Evolutionary conservation across 2,888 invertebrate genomes (phyloP).

Genomic region (Fabriciana adippe): DNA sequence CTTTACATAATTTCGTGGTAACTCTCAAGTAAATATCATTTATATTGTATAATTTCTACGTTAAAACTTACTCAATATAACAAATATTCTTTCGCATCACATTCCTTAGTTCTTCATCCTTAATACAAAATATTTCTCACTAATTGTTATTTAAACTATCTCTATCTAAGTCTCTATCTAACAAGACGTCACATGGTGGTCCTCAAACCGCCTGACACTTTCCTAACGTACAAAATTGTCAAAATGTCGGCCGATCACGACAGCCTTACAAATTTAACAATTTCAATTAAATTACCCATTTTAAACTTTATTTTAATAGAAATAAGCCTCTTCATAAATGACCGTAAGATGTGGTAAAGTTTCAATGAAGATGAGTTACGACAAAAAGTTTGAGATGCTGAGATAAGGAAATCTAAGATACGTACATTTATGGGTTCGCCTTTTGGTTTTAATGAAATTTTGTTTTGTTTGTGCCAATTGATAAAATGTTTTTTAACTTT

Average conservation of each 20-base stretch:
- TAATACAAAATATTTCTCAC: constrained; percentile 50
- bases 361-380: constrained; percentile 42
- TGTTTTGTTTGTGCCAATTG: constrained; percentile 20
- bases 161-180: constrained; percentile 59
- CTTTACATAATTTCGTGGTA: no score
- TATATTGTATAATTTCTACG: no score
- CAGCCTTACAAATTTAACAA: constrained; percentile 46
- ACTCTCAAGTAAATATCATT: no score
- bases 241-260: constrained; percentile 75
- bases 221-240: constrained; percentile 71
- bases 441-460: constrained; percentile 20
- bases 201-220: constrained; percentile 69
- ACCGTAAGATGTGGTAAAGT: neutral
- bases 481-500: neutral
- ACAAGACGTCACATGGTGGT: constrained; percentile 68
- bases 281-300: constrained; percentile 10
- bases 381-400: constrained; percentile 65
- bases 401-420: constrained; percentile 58
- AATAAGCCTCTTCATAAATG: constrained; percentile 33
- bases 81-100: neutral
- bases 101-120: constrained; percentile 1
- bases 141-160: constrained; percentile 73
- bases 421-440: constrained; percentile 28
- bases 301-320: constrained; percentile 19
- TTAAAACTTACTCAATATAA: neutral